A percentile compares a stretch with the other conserved stretches of the same genome.
Evolutionary conservation across 2,113 vertebrate genomes (phyloP).

Genomic region (Heliornis fulica): DNA sequence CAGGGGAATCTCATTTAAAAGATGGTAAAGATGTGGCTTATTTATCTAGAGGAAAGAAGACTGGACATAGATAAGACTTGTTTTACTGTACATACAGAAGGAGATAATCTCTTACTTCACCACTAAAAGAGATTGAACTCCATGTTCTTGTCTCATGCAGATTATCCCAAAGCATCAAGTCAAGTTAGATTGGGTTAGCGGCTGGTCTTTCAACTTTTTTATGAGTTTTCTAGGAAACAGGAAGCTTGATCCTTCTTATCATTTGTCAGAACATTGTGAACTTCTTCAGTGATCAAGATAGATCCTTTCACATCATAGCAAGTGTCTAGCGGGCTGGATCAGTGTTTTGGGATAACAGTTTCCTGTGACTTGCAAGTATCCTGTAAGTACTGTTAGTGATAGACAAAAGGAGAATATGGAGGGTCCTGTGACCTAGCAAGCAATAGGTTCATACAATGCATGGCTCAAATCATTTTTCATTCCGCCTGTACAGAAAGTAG

Average conservation of each 20-base stretch:
- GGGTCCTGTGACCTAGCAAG: neutral
- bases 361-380: neutral
- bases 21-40: neutral
- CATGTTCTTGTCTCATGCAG: neutral
- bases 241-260: neutral
- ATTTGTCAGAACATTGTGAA: neutral
- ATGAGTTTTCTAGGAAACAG: neutral
- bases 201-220: neutral
- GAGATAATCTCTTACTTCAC: neutral
- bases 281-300: neutral
- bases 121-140: neutral
- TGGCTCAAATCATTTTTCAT: neutral
- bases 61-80: neutral
- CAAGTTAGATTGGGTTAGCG: neutral
- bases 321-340: neutral
- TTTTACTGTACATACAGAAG: neutral
- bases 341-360: neutral
- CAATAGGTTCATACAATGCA: neutral
- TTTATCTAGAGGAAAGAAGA: neutral
- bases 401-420: neutral
- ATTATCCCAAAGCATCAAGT: neutral
- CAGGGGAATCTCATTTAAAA: neutral
- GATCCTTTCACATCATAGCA: neutral
- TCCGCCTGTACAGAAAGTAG: neutral
- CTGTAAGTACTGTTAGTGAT: neutral